phyloP scores from a whole-genome alignment of 2,888 invertebrate species.

The Smittia aterrima region DNA sequence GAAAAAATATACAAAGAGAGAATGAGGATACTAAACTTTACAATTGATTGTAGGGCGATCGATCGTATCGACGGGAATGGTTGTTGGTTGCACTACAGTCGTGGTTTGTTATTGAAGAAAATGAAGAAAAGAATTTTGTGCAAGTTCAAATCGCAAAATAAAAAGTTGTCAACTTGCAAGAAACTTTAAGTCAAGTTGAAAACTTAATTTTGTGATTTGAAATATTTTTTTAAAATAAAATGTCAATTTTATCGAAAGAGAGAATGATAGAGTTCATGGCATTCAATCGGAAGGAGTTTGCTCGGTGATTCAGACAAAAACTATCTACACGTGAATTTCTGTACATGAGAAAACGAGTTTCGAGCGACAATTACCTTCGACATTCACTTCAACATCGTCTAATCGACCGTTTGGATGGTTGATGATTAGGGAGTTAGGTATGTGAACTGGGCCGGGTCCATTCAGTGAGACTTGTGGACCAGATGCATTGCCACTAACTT shows the following conservation, averaged over 20 bases:
- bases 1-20: constrained; percentile 57
- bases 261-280: neutral
- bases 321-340: too few species aligned
- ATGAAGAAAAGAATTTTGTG: neutral
- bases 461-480: constrained; percentile 71
- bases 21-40: constrained; percentile 44
- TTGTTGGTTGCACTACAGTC: too few species aligned
- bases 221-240: too few species aligned
- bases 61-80: too few species aligned
- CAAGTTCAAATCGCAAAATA: neutral
- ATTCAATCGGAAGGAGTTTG: constrained; percentile 1
- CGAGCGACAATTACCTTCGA: constrained; percentile 73
- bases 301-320: too few species aligned
- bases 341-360: too few species aligned
- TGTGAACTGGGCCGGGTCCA: constrained; percentile 69
- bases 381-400: constrained; percentile 93
- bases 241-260: neutral
- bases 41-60: neutral
- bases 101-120: too few species aligned
- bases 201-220: too few species aligned
- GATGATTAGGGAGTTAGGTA: constrained; percentile 68
- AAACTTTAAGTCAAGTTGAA: too few species aligned
- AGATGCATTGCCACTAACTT: constrained; percentile 64
- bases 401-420: constrained; percentile 85
- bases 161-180: too few species aligned